Evolutionary conservation across 2,888 invertebrate species (phyloP), one percentile per base, ranked within the genome.

Genomic region (Ophonus ardosiacus): DNA sequence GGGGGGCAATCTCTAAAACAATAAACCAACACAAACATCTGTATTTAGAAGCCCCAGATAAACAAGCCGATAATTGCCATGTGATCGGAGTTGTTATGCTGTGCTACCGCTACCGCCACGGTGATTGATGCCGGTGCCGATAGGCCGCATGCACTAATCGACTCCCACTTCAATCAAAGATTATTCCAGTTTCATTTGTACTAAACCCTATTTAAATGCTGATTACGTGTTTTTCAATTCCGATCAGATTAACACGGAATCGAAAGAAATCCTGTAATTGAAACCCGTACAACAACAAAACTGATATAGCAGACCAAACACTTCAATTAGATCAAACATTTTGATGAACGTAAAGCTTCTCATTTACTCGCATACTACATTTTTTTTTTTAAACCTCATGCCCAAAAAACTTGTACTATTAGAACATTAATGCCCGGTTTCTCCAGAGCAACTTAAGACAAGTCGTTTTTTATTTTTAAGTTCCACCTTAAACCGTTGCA

Each of bases 1-100:
- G 38, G 18, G 65, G 24, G 59, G 40, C 78, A 76, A 78, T 78
- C 84, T 76, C 84, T 84, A 84, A 84, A 84, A 84, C 84, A 84
- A 84, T 84, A 84, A 84, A 84, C 84, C 78, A 78, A 78, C 84
- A 78, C 78, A 84, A 84, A 84, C 84, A 84, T 78, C 78, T 84
- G 80, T 85, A 68, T 85, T 71, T 80, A 85, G 79, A 80, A 80
- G 38, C 79, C 85, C 57, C 40, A 71, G 79, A 85, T 80, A 85
- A 85, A 85, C 80, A 85, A 68, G 43, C 68, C 80, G 80, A 71
- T 85, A 85, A 85, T 85, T 85, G 85, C 18, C 56, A 57, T 85
- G 80, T 63, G 85, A 80, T 80, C 80, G 63, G 1, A 15, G 80
- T 80, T 40, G 59, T 61, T 24, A 13, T 80, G 80, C 59, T 18